These are phyloP conservation scores for Scophthalmus maximus DNA, from an alignment of 2,113 vertebrate species.

Conservation along the genomic window DNA sequence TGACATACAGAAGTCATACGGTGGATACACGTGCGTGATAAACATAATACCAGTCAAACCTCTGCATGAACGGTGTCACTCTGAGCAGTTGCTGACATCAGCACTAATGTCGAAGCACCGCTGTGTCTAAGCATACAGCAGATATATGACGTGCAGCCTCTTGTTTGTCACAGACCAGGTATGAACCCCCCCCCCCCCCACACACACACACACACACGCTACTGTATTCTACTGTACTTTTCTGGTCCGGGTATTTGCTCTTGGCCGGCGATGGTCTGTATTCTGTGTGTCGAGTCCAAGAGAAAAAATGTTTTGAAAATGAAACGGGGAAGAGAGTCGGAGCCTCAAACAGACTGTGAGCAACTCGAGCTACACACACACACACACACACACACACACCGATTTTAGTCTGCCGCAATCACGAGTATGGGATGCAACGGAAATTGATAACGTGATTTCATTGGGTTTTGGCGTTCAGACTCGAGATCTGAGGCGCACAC, in stretches of 20 bases:
- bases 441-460: neutral
- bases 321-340: constrained; percentile 6
- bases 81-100: neutral
- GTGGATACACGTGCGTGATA: neutral
- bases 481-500: neutral
- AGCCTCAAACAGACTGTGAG: constrained; percentile 16
- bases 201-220: no score
- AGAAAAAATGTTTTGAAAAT: constrained; percentile 40
- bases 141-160: neutral
- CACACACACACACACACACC: no score
- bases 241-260: constrained; percentile 32
- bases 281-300: constrained; percentile 31
- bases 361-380: no score
- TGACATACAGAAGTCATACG: neutral
- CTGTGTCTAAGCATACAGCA: constrained; percentile 11
- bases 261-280: constrained; percentile 23
- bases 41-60: neutral
- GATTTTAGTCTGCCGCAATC: neutral
- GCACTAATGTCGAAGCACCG: neutral
- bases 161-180: no score
- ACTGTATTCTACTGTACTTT: no score
- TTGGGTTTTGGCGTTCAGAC: no score
- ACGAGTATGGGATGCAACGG: neutral
- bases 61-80: neutral
- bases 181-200: no score